Percentiles rank a stretch among this genome's conserved stretches.
Conservation (phyloP, 2,888 invertebrate species). For the Agrypnus murinus region DNA sequence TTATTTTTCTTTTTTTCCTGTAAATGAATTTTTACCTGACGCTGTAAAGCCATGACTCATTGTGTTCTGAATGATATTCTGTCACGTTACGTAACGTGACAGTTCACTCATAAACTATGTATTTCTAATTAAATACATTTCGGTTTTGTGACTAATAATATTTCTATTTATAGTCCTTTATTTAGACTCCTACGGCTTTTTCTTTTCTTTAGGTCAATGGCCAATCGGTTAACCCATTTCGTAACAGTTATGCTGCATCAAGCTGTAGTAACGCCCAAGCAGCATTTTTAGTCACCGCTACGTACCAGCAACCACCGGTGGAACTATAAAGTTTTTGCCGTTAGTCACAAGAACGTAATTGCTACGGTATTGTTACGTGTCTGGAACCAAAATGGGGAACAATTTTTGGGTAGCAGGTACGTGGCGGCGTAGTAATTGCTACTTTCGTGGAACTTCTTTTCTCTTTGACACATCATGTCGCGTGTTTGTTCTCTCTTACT, state of each 20-base stretch:
- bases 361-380: too few relatives aligned
- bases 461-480: too few relatives aligned
- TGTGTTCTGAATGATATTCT: background rate
- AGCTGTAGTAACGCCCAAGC: slow-evolving; percentile 44
- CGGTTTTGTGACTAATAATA: slow-evolving; percentile 22
- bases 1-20: too few relatives aligned
- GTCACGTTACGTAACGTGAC: slow-evolving; percentile 9
- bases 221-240: slow-evolving; percentile 45
- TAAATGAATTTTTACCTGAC: slow-evolving; percentile 1
- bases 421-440: too few relatives aligned
- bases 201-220: slow-evolving; percentile 45
- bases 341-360: too few relatives aligned
- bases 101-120: background rate
- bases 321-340: too few relatives aligned
- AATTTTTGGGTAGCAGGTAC: too few relatives aligned
- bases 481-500: too few relatives aligned
- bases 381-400: too few relatives aligned
- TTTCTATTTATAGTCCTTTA: slow-evolving; percentile 24
- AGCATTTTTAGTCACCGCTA: too few relatives aligned
- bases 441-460: too few relatives aligned
- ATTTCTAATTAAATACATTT: slow-evolving; percentile 24
- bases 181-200: slow-evolving; percentile 36
- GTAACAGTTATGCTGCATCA: slow-evolving; percentile 43
- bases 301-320: too few relatives aligned
- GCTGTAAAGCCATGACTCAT: background rate